Percentiles rank a stretch among this genome's conserved stretches.
Evolutionary conservation across 2,797 vertebrate species (phyloP).

Genomic region (Eidolon dupreanum): DNA sequence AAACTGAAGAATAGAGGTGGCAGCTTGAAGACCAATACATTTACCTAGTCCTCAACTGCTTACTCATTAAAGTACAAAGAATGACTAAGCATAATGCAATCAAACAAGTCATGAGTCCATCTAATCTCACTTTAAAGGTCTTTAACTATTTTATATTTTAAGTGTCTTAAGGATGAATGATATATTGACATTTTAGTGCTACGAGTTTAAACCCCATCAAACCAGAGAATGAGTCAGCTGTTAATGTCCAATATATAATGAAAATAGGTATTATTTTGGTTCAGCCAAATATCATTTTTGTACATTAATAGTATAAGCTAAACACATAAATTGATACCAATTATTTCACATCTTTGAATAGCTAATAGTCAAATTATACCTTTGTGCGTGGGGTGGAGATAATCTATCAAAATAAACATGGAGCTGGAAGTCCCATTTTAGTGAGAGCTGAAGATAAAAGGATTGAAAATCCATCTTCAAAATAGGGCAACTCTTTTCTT

Average conservation of each 20-base stretch:
- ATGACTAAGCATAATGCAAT: neutral
- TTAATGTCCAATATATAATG: conserved; percentile 35
- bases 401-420: conserved; percentile 6
- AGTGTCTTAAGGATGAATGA: conserved; percentile 1
- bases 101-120: neutral
- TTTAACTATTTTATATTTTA: conserved; percentile 35
- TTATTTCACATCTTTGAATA: conserved; percentile 43
- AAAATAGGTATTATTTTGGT: conserved; percentile 38
- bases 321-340: neutral
- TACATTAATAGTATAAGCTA: neutral
- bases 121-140: conserved; percentile 44
- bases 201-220: conserved; percentile 43
- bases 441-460: neutral
- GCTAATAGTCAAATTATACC: conserved; percentile 31
- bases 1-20: neutral
- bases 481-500: neutral
- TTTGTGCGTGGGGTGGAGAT: neutral
- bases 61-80: neutral
- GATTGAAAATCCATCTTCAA: neutral
- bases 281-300: conserved; percentile 17
- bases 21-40: neutral
- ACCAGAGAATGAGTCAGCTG: conserved; percentile 9
- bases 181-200: conserved; percentile 48
- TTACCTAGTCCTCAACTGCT: neutral
- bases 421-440: neutral